Conservation (phyloP, 2,888 invertebrate genomes). For the Lepidonotus clava region DNA sequence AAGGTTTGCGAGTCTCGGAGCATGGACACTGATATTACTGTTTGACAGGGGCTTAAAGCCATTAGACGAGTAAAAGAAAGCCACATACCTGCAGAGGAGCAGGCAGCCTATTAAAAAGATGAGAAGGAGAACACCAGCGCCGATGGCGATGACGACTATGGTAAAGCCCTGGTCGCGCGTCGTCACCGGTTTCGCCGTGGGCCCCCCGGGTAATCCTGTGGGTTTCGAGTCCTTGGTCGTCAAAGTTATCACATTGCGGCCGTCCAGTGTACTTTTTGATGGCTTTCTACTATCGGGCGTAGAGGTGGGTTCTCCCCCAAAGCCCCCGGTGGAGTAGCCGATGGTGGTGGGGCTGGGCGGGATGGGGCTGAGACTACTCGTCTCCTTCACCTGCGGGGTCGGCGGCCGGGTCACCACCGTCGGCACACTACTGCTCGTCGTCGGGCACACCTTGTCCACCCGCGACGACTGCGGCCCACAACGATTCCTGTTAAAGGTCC, state of each 20-base stretch:
- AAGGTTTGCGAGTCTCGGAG: too few relatives aligned
- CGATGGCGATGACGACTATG: constrained; percentile 31
- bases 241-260: constrained; percentile 11
- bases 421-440: not conserved
- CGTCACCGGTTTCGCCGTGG: constrained; percentile 25
- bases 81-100: constrained; percentile 45
- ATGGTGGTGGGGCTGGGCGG: constrained; percentile 30
- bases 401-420: not conserved
- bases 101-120: constrained; percentile 39
- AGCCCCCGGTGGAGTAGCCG: not conserved
- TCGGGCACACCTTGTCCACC: not conserved
- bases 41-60: too few relatives aligned
- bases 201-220: not conserved
- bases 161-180: constrained; percentile 30
- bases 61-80: too few relatives aligned
- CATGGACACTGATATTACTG: too few relatives aligned
- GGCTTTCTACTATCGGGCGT: not conserved
- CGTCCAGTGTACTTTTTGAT: not conserved
- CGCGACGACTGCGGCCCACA: not conserved
- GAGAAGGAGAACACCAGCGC: constrained; percentile 32
- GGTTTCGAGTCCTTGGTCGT: not conserved
- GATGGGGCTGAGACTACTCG: constrained; percentile 14
- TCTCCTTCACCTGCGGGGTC: not conserved
- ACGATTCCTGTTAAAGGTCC: not conserved
- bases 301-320: not conserved